A percentile compares a stretch with the other conserved stretches of the same genome.
phyloP scores from a whole-genome alignment of 2,113 vertebrate genomes.

The Guaruba guarouba region DNA sequence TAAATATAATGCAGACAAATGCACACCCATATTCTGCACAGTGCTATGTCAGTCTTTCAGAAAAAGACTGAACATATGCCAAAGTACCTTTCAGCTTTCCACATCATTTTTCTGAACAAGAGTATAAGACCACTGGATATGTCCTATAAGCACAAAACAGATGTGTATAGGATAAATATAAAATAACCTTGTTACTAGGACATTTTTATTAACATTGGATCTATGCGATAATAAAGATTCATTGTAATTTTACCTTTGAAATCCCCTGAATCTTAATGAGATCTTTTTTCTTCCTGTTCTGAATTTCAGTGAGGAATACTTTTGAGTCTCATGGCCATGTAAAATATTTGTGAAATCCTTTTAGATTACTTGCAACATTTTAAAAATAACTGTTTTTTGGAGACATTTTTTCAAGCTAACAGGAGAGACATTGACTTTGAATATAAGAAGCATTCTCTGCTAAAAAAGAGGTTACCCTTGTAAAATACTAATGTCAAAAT shows the following conservation, averaged over 20 bases:
- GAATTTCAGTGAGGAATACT: constrained; percentile 22
- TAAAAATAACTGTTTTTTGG: background rate
- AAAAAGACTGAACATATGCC: background rate
- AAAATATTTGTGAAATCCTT: constrained; percentile 26
- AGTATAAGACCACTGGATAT: background rate
- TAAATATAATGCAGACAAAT: background rate
- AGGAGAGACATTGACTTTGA: background rate
- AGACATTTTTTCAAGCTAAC: background rate
- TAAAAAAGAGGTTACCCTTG: background rate
- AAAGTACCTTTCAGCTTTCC: background rate
- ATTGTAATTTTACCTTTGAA: constrained; percentile 36
- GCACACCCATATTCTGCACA: background rate
- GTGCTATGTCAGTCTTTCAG: background rate
- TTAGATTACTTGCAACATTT: background rate
- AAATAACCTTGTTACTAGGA: background rate
- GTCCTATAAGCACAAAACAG: background rate
- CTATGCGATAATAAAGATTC: constrained; percentile 26
- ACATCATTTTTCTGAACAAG: background rate
- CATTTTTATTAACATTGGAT: constrained; percentile 40
- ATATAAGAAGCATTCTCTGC: background rate
- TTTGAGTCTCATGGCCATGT: background rate
- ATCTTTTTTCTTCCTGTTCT: background rate
- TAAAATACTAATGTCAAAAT: background rate
- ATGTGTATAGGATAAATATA: background rate
- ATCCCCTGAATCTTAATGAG: constrained; percentile 41